Conservation (phyloP, 1,140 invertebrate species). For the Antheraea pernyi region DNA sequence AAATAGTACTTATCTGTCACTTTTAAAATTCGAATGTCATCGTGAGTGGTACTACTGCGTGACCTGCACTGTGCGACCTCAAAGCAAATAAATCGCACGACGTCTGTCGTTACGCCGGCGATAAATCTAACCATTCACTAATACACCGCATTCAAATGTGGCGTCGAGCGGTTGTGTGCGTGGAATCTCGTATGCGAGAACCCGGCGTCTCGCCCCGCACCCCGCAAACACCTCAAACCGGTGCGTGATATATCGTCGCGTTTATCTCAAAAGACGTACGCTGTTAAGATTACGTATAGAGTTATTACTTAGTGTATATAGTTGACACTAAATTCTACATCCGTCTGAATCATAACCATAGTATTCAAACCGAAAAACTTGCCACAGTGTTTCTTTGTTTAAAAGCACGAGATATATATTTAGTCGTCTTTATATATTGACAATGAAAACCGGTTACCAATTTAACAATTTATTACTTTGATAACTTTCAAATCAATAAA, state of each 20-base stretch:
- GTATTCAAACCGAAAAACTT: too few relatives aligned
- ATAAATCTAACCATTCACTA: conserved; percentile 50
- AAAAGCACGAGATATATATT: too few relatives aligned
- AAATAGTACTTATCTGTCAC: too few relatives aligned
- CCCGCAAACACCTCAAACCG: conserved; percentile 28
- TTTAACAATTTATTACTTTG: too few relatives aligned
- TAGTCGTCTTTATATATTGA: too few relatives aligned
- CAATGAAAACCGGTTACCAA: too few relatives aligned
- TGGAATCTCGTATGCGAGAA: conserved; percentile 22
- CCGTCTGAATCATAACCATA: background rate
- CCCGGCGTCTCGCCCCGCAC: background rate
- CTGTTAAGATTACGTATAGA: background rate
- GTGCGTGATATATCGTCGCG: conserved; percentile 41
- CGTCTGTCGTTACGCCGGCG: conserved; percentile 32
- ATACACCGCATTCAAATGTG: conserved; percentile 48
- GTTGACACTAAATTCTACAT: background rate
- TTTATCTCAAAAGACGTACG: conserved; percentile 31
- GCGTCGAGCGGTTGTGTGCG: conserved; percentile 17
- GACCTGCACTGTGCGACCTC: background rate
- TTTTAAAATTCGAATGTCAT: too few relatives aligned
- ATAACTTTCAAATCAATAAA: too few relatives aligned
- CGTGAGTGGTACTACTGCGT: background rate
- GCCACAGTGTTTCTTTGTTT: too few relatives aligned
- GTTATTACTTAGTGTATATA: conserved; percentile 1
- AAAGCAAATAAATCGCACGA: conserved; percentile 29